These are phyloP conservation scores for Tetramorium bicarinatum DNA, from an alignment of 2,888 invertebrate species.

Conservation along the genomic window DNA sequence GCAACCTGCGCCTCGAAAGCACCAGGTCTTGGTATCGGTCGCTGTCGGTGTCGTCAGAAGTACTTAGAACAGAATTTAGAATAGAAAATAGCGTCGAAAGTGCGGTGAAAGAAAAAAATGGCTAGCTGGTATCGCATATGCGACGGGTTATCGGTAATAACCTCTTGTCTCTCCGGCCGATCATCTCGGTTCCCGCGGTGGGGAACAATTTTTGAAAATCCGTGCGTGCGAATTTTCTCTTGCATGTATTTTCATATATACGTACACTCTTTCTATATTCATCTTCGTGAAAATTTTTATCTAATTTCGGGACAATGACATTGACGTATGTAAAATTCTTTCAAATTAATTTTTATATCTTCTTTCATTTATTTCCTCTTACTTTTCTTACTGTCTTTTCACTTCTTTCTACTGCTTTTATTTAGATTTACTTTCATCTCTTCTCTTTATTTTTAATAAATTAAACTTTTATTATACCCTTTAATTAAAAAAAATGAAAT, in stretches of 20 bases:
- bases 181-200: constrained; percentile 54
- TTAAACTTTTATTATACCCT: neutral
- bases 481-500: neutral
- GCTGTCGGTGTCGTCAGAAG: neutral
- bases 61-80: neutral
- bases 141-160: constrained; percentile 75
- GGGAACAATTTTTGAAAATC: constrained; percentile 72
- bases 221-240: constrained; percentile 56
- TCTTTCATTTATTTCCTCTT: constrained; percentile 48
- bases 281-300: constrained; percentile 10
- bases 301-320: neutral
- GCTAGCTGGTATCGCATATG: constrained; percentile 62
- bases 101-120: constrained; percentile 65
- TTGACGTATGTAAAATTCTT: too few species aligned
- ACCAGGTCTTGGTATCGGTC: neutral
- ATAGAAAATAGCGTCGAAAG: constrained; percentile 45
- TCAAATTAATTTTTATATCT: constrained; percentile 4
- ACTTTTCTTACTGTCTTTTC: constrained; percentile 38
- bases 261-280: neutral
- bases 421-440: neutral
- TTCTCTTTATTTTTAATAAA: neutral
- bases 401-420: neutral
- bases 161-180: constrained; percentile 63
- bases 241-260: constrained; percentile 6
- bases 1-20: neutral